Evolutionary conservation across 2,888 invertebrate species (phyloP).

Genomic region (Miltochrista miniata): DNA sequence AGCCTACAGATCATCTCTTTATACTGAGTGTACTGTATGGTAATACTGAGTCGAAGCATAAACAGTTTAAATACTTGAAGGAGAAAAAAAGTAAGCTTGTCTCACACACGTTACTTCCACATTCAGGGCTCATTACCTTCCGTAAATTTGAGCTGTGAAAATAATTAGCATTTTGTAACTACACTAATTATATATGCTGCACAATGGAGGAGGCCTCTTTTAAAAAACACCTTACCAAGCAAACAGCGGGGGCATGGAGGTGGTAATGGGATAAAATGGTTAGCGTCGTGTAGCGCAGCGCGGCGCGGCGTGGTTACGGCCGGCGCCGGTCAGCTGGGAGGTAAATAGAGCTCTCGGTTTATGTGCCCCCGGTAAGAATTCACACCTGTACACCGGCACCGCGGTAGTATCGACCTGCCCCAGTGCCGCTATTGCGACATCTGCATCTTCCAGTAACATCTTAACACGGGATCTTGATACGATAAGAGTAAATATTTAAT

Average conservation of each 20-base stretch:
- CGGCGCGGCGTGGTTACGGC: neutral
- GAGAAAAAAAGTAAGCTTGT: neutral
- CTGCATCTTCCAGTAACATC: conserved; percentile 13
- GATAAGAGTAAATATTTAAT: no score
- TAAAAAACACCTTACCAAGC: conserved; percentile 3
- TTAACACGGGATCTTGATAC: conserved; percentile 8
- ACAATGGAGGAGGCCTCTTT: neutral
- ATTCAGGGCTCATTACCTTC: neutral
- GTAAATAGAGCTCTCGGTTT: conserved; percentile 11
- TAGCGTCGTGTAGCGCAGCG: neutral
- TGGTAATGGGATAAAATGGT: conserved; percentile 8
- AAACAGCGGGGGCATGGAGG: neutral
- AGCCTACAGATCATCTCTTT: no score
- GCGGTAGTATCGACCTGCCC: neutral
- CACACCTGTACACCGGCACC: conserved; percentile 17
- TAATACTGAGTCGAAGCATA: conserved; percentile 2
- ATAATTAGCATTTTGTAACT: conserved; percentile 8
- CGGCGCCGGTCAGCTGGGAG: conserved; percentile 7
- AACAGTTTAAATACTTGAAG: neutral
- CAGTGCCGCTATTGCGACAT: no score
- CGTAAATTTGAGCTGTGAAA: conserved; percentile 6
- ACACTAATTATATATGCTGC: conserved; percentile 3
- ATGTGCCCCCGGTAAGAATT: conserved; percentile 17
- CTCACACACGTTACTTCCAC: conserved; percentile 1
- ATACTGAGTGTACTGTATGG: no score